phyloP scores from a whole-genome alignment of 2,888 invertebrate species.

The Sinhomidia bicolor region DNA sequence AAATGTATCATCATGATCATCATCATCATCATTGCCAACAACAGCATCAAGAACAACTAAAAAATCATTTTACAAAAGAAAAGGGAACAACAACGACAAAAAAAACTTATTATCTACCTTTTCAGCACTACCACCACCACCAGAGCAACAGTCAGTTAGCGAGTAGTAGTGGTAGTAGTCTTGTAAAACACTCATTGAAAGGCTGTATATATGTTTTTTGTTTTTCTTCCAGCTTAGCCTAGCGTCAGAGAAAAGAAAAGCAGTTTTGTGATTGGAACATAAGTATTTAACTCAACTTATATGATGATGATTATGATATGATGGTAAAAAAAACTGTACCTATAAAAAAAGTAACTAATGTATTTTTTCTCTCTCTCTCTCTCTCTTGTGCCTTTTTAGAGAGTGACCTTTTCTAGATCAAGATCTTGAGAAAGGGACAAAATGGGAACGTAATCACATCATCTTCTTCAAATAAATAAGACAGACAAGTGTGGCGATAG shows the following conservation, averaged over 20 bases:
- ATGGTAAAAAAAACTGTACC: too few species aligned
- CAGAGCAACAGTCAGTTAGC: not conserved
- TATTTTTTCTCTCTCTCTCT: too few species aligned
- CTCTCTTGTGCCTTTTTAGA: not conserved
- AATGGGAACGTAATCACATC: slow-evolving; percentile 59
- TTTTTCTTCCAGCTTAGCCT: too few species aligned
- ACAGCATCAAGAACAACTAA: not conserved
- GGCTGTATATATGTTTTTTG: too few species aligned
- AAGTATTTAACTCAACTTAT: too few species aligned
- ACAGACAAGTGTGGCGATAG: slow-evolving; percentile 60
- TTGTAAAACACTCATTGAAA: not conserved
- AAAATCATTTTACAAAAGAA: slow-evolving; percentile 38
- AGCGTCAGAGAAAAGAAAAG: too few species aligned
- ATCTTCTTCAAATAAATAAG: slow-evolving; percentile 63
- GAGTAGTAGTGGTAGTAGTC: not conserved
- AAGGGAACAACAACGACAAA: not conserved
- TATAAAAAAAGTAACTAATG: too few species aligned
- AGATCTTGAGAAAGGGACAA: slow-evolving; percentile 54
- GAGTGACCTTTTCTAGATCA: slow-evolving; percentile 44
- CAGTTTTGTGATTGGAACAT: not conserved
- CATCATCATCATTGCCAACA: too few species aligned
- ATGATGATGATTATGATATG: too few species aligned
- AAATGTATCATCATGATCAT: slow-evolving; percentile 30
- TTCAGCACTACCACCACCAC: slow-evolving; percentile 3
- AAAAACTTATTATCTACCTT: slow-evolving; percentile 24